Evolutionary conservation across 2,888 invertebrate genomes (phyloP).

Genomic region (Hesperia comma): DNA sequence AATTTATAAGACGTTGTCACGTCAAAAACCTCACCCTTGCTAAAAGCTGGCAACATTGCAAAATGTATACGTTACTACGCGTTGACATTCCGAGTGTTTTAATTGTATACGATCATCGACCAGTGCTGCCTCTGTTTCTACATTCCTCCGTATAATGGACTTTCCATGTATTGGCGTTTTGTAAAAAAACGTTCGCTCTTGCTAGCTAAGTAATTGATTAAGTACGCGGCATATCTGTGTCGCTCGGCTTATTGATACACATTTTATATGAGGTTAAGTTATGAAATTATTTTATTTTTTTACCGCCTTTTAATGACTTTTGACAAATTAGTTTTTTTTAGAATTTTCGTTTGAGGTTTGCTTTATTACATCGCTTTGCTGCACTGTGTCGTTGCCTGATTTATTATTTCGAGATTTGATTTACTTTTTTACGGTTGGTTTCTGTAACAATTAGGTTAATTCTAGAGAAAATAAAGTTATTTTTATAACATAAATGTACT

Average conservation of each 20-base stretch:
- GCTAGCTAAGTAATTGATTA: constrained; percentile 27
- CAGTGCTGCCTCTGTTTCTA: constrained; percentile 46
- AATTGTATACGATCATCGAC: constrained; percentile 49
- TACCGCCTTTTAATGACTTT: too few species aligned
- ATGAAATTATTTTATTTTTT: too few species aligned
- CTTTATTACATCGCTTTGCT: too few species aligned
- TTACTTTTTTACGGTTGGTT: too few species aligned
- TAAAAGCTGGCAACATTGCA: constrained; percentile 30
- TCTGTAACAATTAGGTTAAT: too few species aligned
- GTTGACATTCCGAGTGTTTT: constrained; percentile 50
- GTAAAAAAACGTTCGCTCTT: constrained; percentile 12
- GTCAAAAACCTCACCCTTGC: background rate
- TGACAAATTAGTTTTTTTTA: too few species aligned
- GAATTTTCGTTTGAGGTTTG: too few species aligned
- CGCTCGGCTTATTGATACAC: background rate
- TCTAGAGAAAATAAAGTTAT: too few species aligned
- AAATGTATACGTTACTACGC: constrained; percentile 24
- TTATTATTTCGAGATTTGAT: too few species aligned
- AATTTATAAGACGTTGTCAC: too few species aligned
- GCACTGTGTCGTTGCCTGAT: too few species aligned
- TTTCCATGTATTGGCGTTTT: constrained; percentile 41
- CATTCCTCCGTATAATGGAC: constrained; percentile 45
- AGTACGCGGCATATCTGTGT: background rate
- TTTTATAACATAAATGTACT: too few species aligned
- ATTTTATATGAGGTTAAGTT: background rate